phyloP scores from a whole-genome alignment of 2,113 vertebrate genomes.

The Gavia stellata region DNA sequence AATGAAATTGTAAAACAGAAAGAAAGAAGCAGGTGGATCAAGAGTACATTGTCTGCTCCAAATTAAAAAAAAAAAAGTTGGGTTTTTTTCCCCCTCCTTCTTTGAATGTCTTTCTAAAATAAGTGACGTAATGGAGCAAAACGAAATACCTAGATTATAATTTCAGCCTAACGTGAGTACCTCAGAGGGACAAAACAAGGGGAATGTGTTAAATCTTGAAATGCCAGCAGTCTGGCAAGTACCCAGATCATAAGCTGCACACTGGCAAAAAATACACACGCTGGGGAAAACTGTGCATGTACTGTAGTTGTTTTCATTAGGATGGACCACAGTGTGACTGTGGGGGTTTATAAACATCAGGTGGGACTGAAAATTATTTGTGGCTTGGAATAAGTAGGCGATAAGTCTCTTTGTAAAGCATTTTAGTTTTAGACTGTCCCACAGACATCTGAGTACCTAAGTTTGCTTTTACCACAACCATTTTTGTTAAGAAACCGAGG shows the following conservation, averaged over 20 bases:
- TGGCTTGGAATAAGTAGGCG: not conserved
- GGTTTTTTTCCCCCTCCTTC: fast-evolving
- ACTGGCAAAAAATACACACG: not conserved
- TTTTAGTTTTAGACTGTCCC: not conserved
- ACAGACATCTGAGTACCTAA: not conserved
- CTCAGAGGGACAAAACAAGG: not conserved
- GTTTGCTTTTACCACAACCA: not conserved
- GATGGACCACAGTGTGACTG: not conserved
- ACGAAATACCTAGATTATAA: not conserved
- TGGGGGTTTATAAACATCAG: not conserved
- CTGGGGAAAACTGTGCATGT: not conserved
- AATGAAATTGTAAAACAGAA: not conserved
- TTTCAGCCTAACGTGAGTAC: not conserved
- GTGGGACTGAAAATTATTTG: not conserved
- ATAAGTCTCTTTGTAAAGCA: not conserved
- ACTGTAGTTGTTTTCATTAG: not conserved
- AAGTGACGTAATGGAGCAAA: not conserved
- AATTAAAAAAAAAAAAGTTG: not conserved
- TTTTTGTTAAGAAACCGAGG: not conserved
- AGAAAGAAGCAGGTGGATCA: not conserved
- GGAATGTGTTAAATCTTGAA: not conserved
- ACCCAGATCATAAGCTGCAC: not conserved
- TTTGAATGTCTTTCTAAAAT: not conserved
- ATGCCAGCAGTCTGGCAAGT: not conserved
- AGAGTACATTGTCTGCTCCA: not conserved